Evolutionary conservation across 2,797 vertebrate species (phyloP).

Genomic region (Dryobates pubescens): DNA sequence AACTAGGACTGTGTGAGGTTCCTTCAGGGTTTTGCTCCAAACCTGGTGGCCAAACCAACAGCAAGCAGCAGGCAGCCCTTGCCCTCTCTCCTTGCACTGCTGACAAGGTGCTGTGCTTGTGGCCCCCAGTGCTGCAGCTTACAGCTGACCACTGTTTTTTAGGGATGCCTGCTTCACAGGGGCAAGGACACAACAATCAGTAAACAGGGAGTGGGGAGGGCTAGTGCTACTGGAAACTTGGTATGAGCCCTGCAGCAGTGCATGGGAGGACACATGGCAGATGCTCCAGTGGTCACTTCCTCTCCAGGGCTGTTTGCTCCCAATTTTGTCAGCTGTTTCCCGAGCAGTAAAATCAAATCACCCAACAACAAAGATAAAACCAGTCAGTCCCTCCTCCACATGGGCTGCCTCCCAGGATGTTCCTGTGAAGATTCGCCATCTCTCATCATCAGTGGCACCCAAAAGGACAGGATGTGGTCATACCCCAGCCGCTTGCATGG

Average conservation of each 20-base stretch:
- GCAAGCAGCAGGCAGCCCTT: not conserved
- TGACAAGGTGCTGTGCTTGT: not conserved
- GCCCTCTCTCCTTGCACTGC: not conserved
- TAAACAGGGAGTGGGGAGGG: not conserved
- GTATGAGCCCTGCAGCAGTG: rapidly evolving
- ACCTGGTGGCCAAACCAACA: not conserved
- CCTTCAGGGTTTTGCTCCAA: not conserved
- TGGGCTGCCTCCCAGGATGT: not conserved
- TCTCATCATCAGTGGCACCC: not conserved
- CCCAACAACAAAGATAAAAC: not conserved
- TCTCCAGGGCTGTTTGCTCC: not conserved
- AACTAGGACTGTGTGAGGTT: rapidly evolving
- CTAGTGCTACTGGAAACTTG: not conserved
- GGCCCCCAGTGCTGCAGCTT: not conserved
- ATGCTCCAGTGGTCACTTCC: not conserved
- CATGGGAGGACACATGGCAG: not conserved
- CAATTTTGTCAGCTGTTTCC: not conserved
- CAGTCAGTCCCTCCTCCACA: not conserved
- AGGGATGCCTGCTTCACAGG: not conserved
- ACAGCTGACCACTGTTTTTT: not conserved
- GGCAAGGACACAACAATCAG: not conserved
- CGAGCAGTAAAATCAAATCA: not conserved
- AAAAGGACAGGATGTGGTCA: not conserved
- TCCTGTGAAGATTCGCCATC: rapidly evolving
- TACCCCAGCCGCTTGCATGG: not conserved